Evolutionary conservation across 1,140 invertebrate species (phyloP), one percentile per base, ranked within the genome.

Genomic region (Aphis craccivora): DNA sequence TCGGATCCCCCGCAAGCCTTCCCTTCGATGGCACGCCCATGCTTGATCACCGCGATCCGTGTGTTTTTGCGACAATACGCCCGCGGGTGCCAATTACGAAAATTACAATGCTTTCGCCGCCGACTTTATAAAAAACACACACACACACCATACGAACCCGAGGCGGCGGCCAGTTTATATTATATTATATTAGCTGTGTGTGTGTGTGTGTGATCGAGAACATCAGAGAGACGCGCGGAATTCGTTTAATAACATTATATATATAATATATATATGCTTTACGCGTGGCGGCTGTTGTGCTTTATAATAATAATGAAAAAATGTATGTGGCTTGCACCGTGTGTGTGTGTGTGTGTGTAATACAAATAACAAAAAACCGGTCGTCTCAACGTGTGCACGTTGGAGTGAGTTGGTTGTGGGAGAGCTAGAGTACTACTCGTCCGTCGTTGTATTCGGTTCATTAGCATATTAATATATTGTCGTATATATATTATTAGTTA

Each of bases 311-410:
- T 90, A 60, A 37, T 55, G 40, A 89, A 35, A 53, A 89, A 53
- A 53, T 40, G n/a, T 88, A 53, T 88, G 9, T 53, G 30, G 35
- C 5, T 23, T 55, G 51, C 23, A 37, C 30, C 18, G 86, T 20
- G 87, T 55, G 89, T 90, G 37, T n/a, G 37, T 60, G 84, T 20
- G 87, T 89, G 89, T 90, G 37, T n/a, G 37, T 60, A 67, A 90
- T 90, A 90, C 89, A 90, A 90, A 90, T 67, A 90, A 90, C 89
- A 55, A 90, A 67, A 67, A 90, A 90, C 88, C 88, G 88, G 88
- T 89, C 88, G 35, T 40, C 30, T 35, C 20, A 45, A 53, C 20
- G 45, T 35, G 35, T 55, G 51, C 11, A n/a, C 11, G 88, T 25
- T 11, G 2, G n/a, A 20, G 48, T 40, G 51, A 9, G 88, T 76